Evolutionary conservation across 2,888 invertebrate genomes (phyloP), one percentile per base, ranked within the genome.

Genomic region (Drosophila melanosoma): DNA sequence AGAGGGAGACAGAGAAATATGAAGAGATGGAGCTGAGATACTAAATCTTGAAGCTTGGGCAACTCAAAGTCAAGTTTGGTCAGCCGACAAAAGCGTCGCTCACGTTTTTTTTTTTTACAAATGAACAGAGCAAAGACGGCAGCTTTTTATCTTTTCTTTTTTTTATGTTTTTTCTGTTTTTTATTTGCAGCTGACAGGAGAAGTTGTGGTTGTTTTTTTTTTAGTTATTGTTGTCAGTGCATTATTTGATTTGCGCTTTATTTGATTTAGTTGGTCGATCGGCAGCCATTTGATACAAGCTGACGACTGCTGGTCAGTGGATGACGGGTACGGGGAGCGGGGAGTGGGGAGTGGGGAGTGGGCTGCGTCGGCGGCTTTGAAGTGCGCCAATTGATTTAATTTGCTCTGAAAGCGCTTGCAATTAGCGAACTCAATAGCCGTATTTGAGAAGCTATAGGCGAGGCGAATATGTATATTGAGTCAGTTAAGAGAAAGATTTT

Each of bases 301-400:
- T 66, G 79, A 76, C 76, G 74, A 67, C 81, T 70, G 40, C 10
- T 1, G 23, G 36, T 1, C 10, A 17, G 20, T n/a, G 33, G 52
- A 32, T 6, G 29, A 6, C 29, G 5, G 29, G 5, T 5, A 29
- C 29, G 15, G 45, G 48, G 66, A 17, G 20, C 6, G 38, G 33
- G 56, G 33, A n/a, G n/a, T n/a, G 15, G 45, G 48, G 66, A 17
- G 20, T 3, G 38, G 33, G 56, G 33, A n/a, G 45, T 52, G 56
- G 56, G 56, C 42, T 42, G 73, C 62, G 51, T 54, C 76, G 76
- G 76, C 71, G 54, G 53, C 72, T 83, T 80, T 84, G 87, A 86
- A 87, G 78, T 78, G 78, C 79, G 70, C 68, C 79, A 80, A 87
- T 81, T 87, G 87, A 84, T 85, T 87, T 81, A 69, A 87, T 82